These are phyloP conservation scores for Alouatta caraya DNA, from an alignment of 2,797 vertebrate species.

Conservation along the genomic window DNA sequence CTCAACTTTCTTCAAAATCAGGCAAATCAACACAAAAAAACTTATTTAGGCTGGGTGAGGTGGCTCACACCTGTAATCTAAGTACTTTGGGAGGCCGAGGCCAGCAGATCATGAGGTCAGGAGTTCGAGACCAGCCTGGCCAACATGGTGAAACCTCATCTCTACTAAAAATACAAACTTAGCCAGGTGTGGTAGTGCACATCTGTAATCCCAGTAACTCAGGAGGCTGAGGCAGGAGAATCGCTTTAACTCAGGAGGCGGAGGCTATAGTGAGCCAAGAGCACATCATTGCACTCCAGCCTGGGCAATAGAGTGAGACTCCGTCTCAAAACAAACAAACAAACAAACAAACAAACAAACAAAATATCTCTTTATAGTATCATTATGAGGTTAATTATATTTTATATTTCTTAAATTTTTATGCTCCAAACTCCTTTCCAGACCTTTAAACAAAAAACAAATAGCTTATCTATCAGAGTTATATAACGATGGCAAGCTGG, in stretches of 20 bases:
- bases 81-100: neutral
- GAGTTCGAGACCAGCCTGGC: neutral
- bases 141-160: neutral
- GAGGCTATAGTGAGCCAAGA: neutral
- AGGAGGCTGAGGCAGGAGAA: neutral
- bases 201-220: neutral
- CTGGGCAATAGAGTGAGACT: neutral
- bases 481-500: neutral
- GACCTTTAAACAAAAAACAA: neutral
- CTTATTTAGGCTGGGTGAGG: neutral
- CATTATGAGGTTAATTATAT: neutral
- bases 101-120: neutral
- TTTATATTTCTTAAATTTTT: neutral
- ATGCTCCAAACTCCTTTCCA: neutral
- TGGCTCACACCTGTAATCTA: neutral
- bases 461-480: neutral
- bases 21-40: slow-evolving; percentile 22
- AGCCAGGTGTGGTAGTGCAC: neutral
- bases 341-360: neutral
- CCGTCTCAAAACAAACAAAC: neutral
- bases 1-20: neutral
- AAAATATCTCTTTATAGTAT: neutral
- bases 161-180: neutral
- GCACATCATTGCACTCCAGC: neutral
- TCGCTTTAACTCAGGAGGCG: neutral